Conservation (phyloP, 2,888 invertebrate species). For the Sesamia inferens region DNA sequence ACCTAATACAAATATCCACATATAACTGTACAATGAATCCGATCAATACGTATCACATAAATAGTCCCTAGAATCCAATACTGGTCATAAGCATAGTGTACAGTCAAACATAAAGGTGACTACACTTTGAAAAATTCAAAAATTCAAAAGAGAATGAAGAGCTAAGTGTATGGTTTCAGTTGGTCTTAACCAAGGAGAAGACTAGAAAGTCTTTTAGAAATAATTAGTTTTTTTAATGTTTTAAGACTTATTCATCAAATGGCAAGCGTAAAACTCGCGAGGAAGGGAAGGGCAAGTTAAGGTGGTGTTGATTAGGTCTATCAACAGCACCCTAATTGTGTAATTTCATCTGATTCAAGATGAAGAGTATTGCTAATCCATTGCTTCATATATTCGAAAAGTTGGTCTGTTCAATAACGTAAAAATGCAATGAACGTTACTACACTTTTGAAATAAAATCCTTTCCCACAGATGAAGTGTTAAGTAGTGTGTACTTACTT, state of each 20-base stretch:
- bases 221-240: too few relatives aligned
- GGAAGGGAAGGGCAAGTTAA: too few relatives aligned
- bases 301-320: not conserved
- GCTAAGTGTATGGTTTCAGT: not conserved
- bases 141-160: too few relatives aligned
- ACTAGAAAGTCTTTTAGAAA: not conserved
- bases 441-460: too few relatives aligned
- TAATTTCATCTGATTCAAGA: too few relatives aligned
- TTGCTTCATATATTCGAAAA: too few relatives aligned
- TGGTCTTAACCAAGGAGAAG: not conserved
- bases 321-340: not conserved
- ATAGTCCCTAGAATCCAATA: constrained; percentile 56
- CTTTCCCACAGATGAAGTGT: too few relatives aligned
- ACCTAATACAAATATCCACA: constrained; percentile 40
- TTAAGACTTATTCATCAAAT: too few relatives aligned
- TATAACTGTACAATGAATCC: constrained; percentile 54
- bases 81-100: constrained; percentile 40
- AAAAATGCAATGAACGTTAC: too few relatives aligned
- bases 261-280: too few relatives aligned
- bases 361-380: too few relatives aligned
- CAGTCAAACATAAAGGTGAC: constrained; percentile 24
- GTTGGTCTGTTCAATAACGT: too few relatives aligned
- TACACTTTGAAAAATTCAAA: not conserved
- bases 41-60: constrained; percentile 58
- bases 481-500: not conserved